phyloP scores from a whole-genome alignment of 2,113 vertebrate genomes.

The Archocentrus centrarchus region DNA sequence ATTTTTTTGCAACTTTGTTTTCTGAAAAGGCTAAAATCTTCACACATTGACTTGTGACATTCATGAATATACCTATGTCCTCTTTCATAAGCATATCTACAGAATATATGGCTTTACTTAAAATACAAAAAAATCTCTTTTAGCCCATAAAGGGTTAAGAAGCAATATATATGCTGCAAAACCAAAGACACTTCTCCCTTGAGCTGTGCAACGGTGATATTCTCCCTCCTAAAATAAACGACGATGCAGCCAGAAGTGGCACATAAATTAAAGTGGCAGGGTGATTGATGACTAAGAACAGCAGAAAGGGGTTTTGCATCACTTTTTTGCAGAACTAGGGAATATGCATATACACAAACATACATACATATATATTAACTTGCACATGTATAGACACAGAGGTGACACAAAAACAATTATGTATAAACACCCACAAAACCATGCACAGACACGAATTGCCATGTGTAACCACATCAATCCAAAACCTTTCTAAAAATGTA shows the following conservation, averaged over 20 bases:
- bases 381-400: not conserved
- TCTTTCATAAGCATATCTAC: not conserved
- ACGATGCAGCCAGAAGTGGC: slow-evolving; percentile 95
- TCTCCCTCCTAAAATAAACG: slow-evolving; percentile 88
- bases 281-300: slow-evolving; percentile 91
- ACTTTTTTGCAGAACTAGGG: slow-evolving; percentile 83
- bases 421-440: slow-evolving; percentile 4
- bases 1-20: not conserved
- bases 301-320: slow-evolving; percentile 85
- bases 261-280: slow-evolving; percentile 96
- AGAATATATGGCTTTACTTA: not conserved
- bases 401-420: slow-evolving; percentile 25
- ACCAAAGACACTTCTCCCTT: slow-evolving; percentile 73
- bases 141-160: slow-evolving; percentile 85
- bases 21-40: not conserved
- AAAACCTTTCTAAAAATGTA: slow-evolving; percentile 87
- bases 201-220: slow-evolving; percentile 86
- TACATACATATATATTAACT: not conserved
- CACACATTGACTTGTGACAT: not conserved
- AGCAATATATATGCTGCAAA: slow-evolving; percentile 72
- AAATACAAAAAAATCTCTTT: slow-evolving; percentile 55
- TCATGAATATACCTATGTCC: not conserved
- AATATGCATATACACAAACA: slow-evolving; percentile 74
- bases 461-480: slow-evolving; percentile 88
- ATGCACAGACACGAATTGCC: slow-evolving; percentile 37